phyloP scores from a whole-genome alignment of 2,113 vertebrate species.

The Strix aluco region DNA sequence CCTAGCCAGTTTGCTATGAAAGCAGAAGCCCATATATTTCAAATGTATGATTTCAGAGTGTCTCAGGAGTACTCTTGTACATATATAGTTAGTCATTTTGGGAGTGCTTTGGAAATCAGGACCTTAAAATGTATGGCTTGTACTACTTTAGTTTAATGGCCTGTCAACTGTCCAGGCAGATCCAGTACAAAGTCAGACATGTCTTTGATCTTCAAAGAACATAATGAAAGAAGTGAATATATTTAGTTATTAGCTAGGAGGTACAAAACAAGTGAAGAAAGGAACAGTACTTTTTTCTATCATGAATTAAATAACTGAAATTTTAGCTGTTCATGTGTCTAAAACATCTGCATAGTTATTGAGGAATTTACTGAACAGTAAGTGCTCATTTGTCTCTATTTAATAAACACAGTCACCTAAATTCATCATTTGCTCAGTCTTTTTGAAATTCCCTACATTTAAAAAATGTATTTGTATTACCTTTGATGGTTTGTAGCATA shows the following conservation, averaged over 20 bases:
- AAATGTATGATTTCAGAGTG: neutral
- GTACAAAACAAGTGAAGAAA: conserved; percentile 54
- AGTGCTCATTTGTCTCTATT: neutral
- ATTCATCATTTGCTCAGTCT: neutral
- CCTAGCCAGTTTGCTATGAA: neutral
- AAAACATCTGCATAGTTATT: neutral
- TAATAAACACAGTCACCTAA: neutral
- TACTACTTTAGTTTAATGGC: conserved; percentile 63
- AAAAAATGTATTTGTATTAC: neutral
- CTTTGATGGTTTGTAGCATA: neutral
- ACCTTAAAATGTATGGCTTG: conserved; percentile 53
- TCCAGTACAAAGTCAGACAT: conserved; percentile 38
- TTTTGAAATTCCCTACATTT: neutral
- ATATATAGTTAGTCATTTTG: neutral
- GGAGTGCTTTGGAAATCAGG: conserved; percentile 41
- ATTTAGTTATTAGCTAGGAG: conserved; percentile 64
- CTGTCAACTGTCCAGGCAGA: conserved; percentile 54
- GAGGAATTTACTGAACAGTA: neutral
- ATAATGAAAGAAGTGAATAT: conserved; percentile 58
- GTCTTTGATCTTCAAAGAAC: conserved; percentile 72
- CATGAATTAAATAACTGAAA: neutral
- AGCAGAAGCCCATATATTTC: neutral
- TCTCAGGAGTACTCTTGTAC: conserved; percentile 9
- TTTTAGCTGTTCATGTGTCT: neutral
- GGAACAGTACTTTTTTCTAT: neutral